Evolutionary conservation across 2,888 invertebrate species (phyloP).

Genomic region (Hecatera dysodea): DNA sequence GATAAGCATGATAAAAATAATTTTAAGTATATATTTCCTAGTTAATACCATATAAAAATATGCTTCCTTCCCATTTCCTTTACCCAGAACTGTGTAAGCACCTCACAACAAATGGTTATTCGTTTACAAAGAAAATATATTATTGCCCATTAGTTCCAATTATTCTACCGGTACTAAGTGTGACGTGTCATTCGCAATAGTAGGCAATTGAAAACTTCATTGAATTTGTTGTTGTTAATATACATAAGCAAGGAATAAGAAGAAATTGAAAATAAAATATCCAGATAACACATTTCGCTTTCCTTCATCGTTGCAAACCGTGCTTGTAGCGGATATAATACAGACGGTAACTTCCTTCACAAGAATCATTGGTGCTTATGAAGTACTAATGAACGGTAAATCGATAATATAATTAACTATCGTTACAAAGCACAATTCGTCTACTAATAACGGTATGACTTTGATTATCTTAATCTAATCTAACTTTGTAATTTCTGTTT

Average conservation of each 20-base stretch:
- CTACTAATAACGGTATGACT: constrained; percentile 54
- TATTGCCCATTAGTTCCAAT: not conserved
- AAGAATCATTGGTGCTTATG: constrained; percentile 58
- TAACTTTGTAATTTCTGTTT: constrained; percentile 53
- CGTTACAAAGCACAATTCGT: constrained; percentile 73
- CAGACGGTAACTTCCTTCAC: constrained; percentile 67
- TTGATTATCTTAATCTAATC: constrained; percentile 55
- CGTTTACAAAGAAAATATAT: not conserved
- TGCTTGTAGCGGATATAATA: constrained; percentile 63
- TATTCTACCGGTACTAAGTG: not conserved
- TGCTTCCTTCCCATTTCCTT: constrained; percentile 23
- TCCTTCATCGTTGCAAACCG: constrained; percentile 50
- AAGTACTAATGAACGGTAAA: constrained; percentile 55
- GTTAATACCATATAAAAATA: not conserved
- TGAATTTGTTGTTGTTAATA: not conserved
- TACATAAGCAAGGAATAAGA: constrained; percentile 22
- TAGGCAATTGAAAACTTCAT: constrained; percentile 7
- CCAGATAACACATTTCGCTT: constrained; percentile 53
- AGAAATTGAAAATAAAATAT: constrained; percentile 55
- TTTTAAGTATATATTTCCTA: constrained; percentile 22
- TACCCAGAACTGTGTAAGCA: constrained; percentile 14
- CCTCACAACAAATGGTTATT: not conserved
- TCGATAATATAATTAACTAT: constrained; percentile 70
- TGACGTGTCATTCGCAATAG: constrained; percentile 6
- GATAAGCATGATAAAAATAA: not conserved